Percentiles rank a stretch among this genome's conserved stretches.
Evolutionary conservation across 2,797 vertebrate species (phyloP).

Genomic region (Esox masquinongy): DNA sequence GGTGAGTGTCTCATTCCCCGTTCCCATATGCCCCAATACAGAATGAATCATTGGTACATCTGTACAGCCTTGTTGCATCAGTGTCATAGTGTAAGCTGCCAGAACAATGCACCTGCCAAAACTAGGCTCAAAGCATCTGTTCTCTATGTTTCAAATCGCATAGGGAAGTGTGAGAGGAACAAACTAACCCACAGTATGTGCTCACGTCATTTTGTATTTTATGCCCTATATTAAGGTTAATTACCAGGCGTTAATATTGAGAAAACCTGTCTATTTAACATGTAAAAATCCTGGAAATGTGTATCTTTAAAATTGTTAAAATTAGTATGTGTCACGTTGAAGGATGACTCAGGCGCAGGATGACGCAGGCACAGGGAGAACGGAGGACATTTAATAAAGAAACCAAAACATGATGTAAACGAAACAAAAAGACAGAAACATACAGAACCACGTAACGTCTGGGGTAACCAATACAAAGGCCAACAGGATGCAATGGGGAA

Average conservation of each 20-base stretch:
- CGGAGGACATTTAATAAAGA: no score
- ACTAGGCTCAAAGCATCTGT: conserved; percentile 54
- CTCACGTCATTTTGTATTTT: conserved; percentile 30
- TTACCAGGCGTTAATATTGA: not conserved
- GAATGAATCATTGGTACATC: conserved; percentile 65
- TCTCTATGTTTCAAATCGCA: conserved; percentile 54
- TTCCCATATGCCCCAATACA: conserved; percentile 38
- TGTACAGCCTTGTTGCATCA: conserved; percentile 55
- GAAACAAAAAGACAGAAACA: no score
- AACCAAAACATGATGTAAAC: no score
- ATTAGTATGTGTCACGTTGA: not conserved
- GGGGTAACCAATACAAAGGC: no score
- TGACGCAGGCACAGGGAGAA: no score
- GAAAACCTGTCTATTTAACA: not conserved
- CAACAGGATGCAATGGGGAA: no score
- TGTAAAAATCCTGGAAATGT: conserved; percentile 10
- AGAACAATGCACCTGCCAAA: conserved; percentile 35
- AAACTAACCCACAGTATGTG: conserved; percentile 28
- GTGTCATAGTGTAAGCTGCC: conserved; percentile 53
- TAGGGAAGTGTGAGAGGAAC: conserved; percentile 49
- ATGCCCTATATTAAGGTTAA: conserved; percentile 16
- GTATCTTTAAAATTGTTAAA: conserved; percentile 7
- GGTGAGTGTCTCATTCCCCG: conserved; percentile 72
- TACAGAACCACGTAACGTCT: no score
- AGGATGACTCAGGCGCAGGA: no score